Evolutionary conservation across 2,888 invertebrate species (phyloP), one percentile per base, ranked within the genome.

Genomic region (Cheilosia urbana): DNA sequence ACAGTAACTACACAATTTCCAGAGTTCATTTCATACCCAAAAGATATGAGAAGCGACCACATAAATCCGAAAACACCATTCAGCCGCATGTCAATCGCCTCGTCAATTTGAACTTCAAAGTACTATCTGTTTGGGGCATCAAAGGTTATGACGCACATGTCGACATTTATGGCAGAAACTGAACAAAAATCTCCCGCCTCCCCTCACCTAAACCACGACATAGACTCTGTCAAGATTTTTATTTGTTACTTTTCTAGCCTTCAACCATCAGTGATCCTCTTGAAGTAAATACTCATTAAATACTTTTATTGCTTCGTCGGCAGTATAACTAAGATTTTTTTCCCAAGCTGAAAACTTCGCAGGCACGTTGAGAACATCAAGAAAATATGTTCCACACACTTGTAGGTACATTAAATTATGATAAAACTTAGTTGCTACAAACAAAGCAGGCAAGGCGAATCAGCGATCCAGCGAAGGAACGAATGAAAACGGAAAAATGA

Each of bases 341-440:
- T 40, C 49, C 63, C 53, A 45, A 66, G 66, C 51, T 42, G 58
- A 60, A 79, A 79, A 79, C 42, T 72, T 79, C 63, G 15, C 51
- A 30, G 63, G 71, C 71, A 85, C 80, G 80, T 80, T 80, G 55
- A 76, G 80, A 71, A 76, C 85, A 85, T 85, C 85, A 81, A 68
- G 71, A 72, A 81, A 85, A 85, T 85, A 75, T 84, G 84, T 75
- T 84, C 78, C 84, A 79, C 84, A 79, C 84, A 79, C 85, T 80
- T 80, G 85, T 80, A 77, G 80, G 85, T 68, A 81, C 76, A 77
- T 85, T 81, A 77, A 85, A 85, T 85, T 85, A 85, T 85, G 85
- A 85, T 85, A 80, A 85, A 81, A 85, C 80, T 79, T 79, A 71
- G 62, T 78, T 69, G 62, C 47, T 63, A 62, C 40, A 58, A 37